Conservation (phyloP, 2,888 invertebrate species). For the Melanostoma scalare region DNA sequence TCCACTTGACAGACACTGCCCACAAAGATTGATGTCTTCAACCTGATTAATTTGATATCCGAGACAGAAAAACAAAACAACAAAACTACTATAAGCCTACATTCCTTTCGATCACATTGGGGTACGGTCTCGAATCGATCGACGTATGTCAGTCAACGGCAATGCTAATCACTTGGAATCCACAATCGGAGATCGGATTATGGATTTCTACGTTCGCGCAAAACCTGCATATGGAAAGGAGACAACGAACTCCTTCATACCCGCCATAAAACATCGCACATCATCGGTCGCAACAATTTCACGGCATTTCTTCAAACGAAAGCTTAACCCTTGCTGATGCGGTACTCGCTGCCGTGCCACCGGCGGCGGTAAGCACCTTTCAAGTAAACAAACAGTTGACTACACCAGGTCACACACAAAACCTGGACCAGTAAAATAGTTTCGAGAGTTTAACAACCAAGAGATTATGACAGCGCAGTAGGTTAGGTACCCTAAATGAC, state of each 20-base stretch:
- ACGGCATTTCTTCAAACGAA: slow-evolving; percentile 67
- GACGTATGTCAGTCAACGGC: slow-evolving; percentile 51
- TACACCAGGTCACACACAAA: slow-evolving; percentile 50
- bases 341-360: neutral
- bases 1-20: slow-evolving; percentile 59
- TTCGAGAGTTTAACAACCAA: slow-evolving; percentile 28
- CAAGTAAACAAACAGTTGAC: slow-evolving; percentile 47
- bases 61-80: slow-evolving; percentile 25
- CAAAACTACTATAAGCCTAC: slow-evolving; percentile 16
- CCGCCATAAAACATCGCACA: slow-evolving; percentile 57
- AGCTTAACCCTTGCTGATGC: slow-evolving; percentile 40
- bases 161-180: slow-evolving; percentile 68
- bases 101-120: slow-evolving; percentile 41
- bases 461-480: slow-evolving; percentile 51
- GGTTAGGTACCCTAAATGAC: slow-evolving; percentile 11
- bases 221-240: neutral
- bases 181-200: slow-evolving; percentile 71
- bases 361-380: slow-evolving; percentile 35
- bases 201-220: slow-evolving; percentile 49
- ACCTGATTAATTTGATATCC: slow-evolving; percentile 64
- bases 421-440: slow-evolving; percentile 54
- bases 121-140: slow-evolving; percentile 7
- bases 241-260: slow-evolving; percentile 16
- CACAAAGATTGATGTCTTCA: slow-evolving; percentile 54
- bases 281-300: slow-evolving; percentile 61